These are phyloP conservation scores for Unio delphinus DNA, from an alignment of 2,888 invertebrate species.

Conservation along the genomic window DNA sequence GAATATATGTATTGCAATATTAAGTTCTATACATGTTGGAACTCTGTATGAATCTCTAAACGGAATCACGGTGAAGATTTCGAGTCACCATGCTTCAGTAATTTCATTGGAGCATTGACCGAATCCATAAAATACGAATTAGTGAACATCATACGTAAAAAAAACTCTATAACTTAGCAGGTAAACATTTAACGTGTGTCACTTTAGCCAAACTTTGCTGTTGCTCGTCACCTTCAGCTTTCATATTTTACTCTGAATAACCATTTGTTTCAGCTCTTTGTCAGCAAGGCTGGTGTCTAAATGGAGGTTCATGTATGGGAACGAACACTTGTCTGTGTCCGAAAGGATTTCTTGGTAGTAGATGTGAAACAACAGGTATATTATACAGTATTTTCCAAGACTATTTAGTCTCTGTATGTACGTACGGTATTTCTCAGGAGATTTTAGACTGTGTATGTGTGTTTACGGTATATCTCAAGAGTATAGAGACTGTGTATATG, in stretches of 20 bases:
- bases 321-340: slow-evolving; percentile 33
- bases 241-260: background rate
- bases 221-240: background rate
- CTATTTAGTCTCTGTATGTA: too few relatives aligned
- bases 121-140: too few relatives aligned
- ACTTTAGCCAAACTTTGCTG: background rate
- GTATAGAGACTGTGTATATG: too few relatives aligned
- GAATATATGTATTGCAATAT: background rate
- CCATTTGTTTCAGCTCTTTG: slow-evolving; percentile 25
- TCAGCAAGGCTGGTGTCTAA: slow-evolving; percentile 26
- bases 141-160: too few relatives aligned
- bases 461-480: too few relatives aligned
- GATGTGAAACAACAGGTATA: slow-evolving; percentile 32
- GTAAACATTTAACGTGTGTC: too few relatives aligned
- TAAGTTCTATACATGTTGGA: too few relatives aligned
- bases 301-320: slow-evolving; percentile 44
- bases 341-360: slow-evolving; percentile 29
- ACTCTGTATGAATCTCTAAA: background rate
- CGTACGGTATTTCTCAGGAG: too few relatives aligned
- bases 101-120: too few relatives aligned
- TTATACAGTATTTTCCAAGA: background rate
- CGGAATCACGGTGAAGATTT: background rate
- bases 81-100: too few relatives aligned
- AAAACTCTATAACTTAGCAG: too few relatives aligned
- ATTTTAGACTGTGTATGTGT: too few relatives aligned